phyloP scores from a whole-genome alignment of 2,797 vertebrate species.

The Ceyx erithaca region DNA sequence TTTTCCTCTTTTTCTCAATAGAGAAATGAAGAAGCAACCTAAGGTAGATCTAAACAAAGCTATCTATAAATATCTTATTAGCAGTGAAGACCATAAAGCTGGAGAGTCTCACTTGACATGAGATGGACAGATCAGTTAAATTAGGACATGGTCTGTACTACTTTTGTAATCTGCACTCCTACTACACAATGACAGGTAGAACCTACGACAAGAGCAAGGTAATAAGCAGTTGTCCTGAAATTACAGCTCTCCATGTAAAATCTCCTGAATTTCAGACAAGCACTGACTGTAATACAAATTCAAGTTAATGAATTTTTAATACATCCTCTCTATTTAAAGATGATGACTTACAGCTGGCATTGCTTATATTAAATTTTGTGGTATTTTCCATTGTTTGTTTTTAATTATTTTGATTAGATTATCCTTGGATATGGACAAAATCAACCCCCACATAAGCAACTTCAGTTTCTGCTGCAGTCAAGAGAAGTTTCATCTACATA shows the following conservation, averaged over 20 bases:
- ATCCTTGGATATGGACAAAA: conserved; percentile 54
- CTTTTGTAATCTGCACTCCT: conserved; percentile 17
- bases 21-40: conserved; percentile 70
- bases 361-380: conserved; percentile 75
- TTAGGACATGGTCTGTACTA: conserved; percentile 38
- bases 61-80: conserved; percentile 75
- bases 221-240: conserved; percentile 58
- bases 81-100: conserved; percentile 62
- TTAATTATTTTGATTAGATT: conserved; percentile 76
- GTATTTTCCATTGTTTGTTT: conserved; percentile 75
- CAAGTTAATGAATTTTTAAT: conserved; percentile 72
- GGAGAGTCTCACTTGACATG: conserved; percentile 45
- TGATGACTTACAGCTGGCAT: conserved; percentile 69
- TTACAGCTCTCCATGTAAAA: conserved; percentile 55
- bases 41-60: conserved; percentile 57
- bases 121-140: conserved; percentile 66
- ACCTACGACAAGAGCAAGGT: conserved; percentile 26
- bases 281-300: conserved; percentile 70
- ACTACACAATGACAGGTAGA: conserved; percentile 9
- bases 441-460: conserved; percentile 54
- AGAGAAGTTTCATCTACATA: conserved; percentile 11
- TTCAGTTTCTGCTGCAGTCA: conserved; percentile 39
- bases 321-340: conserved; percentile 68
- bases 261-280: conserved; percentile 64
- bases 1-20: conserved; percentile 29